A percentile compares a stretch with the other conserved stretches of the same genome.
Conservation (phyloP, 1,140 invertebrate species). For the Cephus cinctus region DNA sequence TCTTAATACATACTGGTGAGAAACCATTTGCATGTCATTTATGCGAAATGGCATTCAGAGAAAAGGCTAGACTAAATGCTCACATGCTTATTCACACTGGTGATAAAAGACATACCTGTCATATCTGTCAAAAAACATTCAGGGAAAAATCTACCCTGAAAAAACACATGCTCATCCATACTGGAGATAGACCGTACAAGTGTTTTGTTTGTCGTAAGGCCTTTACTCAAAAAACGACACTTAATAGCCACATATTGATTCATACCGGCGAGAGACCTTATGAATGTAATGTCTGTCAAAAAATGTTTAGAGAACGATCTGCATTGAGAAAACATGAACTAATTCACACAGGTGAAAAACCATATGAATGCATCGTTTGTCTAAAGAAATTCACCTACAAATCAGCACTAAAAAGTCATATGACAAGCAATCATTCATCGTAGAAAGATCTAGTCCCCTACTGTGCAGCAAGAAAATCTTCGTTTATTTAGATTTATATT, state of each 20-base stretch:
- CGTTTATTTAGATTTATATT: no score
- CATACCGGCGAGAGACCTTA: slow-evolving; percentile 63
- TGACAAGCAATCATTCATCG: slow-evolving; percentile 42
- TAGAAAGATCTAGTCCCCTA: no score
- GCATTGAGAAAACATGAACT: slow-evolving; percentile 2
- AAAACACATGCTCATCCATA: slow-evolving; percentile 72
- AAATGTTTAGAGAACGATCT: slow-evolving; percentile 46
- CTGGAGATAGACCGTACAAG: slow-evolving; percentile 69
- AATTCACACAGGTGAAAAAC: neutral
- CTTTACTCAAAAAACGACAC: slow-evolving; percentile 34
- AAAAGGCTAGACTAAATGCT: slow-evolving; percentile 56
- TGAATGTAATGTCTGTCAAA: slow-evolving; percentile 61
- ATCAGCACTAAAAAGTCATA: slow-evolving; percentile 40
- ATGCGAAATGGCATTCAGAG: slow-evolving; percentile 60
- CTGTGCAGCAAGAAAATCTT: no score
- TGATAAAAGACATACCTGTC: slow-evolving; percentile 58
- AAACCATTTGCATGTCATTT: slow-evolving; percentile 52
- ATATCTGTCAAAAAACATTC: slow-evolving; percentile 58
- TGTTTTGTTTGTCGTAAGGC: slow-evolving; percentile 57
- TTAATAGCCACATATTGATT: slow-evolving; percentile 54
- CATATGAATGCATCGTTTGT: no score
- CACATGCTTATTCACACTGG: slow-evolving; percentile 59
- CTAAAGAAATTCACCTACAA: neutral
- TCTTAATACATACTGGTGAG: slow-evolving; percentile 55
- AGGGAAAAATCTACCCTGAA: slow-evolving; percentile 59